Conservation (phyloP, 1,140 invertebrate genomes). For the Phortica variegata region DNA sequence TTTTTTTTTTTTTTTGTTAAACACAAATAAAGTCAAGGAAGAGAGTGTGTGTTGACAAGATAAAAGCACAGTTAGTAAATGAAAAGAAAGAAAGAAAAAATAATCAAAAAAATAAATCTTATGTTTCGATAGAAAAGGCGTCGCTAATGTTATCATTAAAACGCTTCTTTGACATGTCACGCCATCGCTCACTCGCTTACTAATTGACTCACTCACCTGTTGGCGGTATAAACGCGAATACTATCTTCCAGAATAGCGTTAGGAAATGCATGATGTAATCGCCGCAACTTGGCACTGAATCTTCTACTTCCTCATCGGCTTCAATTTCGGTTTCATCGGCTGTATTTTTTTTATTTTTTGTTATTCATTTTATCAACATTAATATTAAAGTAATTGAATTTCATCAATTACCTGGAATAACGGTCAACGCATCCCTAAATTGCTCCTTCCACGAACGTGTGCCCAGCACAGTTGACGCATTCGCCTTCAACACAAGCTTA, state of each 20-base stretch:
- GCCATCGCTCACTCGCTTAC: no score
- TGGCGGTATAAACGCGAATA: conserved; percentile 97
- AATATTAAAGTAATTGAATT: no score
- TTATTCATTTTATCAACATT: no score
- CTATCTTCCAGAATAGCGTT: conserved; percentile 96
- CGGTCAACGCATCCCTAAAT: conserved; percentile 93
- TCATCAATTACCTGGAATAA: conserved; percentile 81
- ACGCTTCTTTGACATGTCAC: no score
- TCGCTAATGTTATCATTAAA: no score
- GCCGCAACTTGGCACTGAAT: conserved; percentile 64
- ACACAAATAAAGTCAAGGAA: no score
- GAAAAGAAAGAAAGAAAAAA: no score
- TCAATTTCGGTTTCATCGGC: conserved; percentile 34
- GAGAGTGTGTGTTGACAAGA: background rate
- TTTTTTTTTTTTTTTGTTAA: no score
- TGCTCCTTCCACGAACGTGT: conserved; percentile 98
- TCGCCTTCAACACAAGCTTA: conserved; percentile 94
- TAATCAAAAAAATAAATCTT: background rate
- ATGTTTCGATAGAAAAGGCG: no score
- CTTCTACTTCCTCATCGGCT: conserved; percentile 58
- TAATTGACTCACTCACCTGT: no score
- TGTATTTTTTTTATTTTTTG: no score
- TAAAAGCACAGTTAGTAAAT: background rate
- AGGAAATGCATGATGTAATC: conserved; percentile 97
- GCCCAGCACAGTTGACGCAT: conserved; percentile 89